Evolutionary conservation across 2,113 vertebrate species (phyloP), one percentile per base, ranked within the genome.

Genomic region (Lasiurus cinereus): DNA sequence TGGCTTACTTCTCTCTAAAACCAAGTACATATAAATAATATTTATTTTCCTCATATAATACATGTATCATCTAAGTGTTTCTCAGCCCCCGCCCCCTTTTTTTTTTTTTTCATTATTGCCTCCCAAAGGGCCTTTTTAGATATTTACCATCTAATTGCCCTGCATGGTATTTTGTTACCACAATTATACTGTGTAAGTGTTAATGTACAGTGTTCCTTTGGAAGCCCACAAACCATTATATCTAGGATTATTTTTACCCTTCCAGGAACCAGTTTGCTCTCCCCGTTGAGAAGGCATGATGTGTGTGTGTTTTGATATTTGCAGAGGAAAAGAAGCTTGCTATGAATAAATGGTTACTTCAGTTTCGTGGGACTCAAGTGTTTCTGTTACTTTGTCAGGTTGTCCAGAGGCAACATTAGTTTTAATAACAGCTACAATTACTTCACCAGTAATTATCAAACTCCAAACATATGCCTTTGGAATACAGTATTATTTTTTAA

Each of bases 1-100:
- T 72, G 29, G 66, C 11, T 85, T 43, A 76, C 85, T 72, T 86
- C 9, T n/a, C 7, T 64, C 52, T 54, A 76, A 94, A 91, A 80
- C 39, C 10, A 73, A 80, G 39, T 74, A 14, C 48, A 21, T 76
- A 22, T 66, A 83, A 77, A 78, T 64, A 78, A 13, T 85, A 66
- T n/a, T 76, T 91, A 80, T 90, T 94, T 91, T 33, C 46, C 2
- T 94, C 31, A 72, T 76, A 83, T 77, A 48, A 43, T 78, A 74
- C 14, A 46, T 82, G 19, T 62, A 11, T 22, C n/a, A 72, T 76
- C 31, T 43, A 15, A 69, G 36, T 56, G 6, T 89, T 93, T 87
- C 50, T 64, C 19, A 31, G 1, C n/a, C n/a, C n/a, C n/a, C n/a
- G n/a, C n/a, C n/a, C n/a, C 22, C 14, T 72, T 74, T 70, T 64